Evolutionary conservation across 2,888 invertebrate genomes (phyloP).

Genomic region (Eupsilia transversa): DNA sequence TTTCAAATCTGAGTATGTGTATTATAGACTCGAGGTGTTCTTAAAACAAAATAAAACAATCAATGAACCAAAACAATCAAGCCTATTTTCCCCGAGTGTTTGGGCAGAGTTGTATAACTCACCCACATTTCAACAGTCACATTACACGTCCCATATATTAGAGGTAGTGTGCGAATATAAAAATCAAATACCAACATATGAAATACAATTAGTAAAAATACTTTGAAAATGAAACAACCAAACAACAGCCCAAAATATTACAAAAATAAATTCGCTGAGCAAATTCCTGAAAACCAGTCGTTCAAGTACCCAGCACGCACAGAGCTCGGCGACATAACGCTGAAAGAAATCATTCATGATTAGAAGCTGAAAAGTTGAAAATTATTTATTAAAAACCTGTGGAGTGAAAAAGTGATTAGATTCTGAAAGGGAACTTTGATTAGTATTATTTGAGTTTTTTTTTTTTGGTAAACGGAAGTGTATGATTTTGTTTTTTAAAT

Average conservation of each 20-base stretch:
- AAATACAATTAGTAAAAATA: too few relatives aligned
- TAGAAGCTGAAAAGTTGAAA: constrained; percentile 81
- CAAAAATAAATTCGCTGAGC: constrained; percentile 52
- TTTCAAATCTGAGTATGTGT: too few relatives aligned
- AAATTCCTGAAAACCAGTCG: constrained; percentile 56
- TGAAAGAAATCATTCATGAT: constrained; percentile 74
- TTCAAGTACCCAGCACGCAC: constrained; percentile 63
- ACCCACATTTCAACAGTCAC: not conserved
- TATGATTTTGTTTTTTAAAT: not conserved
- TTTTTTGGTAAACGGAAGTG: constrained; percentile 59
- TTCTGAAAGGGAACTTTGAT: constrained; percentile 61
- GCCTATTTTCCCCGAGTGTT: too few relatives aligned
- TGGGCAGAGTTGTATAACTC: not conserved
- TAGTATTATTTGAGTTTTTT: constrained; percentile 34
- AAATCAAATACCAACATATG: too few relatives aligned
- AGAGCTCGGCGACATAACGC: constrained; percentile 62
- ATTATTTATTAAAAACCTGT: constrained; percentile 78
- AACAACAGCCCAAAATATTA: not conserved
- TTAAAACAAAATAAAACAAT: too few relatives aligned
- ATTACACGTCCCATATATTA: not conserved
- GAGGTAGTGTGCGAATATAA: too few relatives aligned
- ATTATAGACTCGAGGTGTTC: too few relatives aligned
- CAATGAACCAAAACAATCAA: too few relatives aligned
- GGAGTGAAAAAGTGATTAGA: constrained; percentile 78
- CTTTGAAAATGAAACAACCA: too few relatives aligned